Base-by-base conservation (phyloP, 35 echinoderm and acorn worm species). In the Strongylocentrotus purpuratus region DNA sequence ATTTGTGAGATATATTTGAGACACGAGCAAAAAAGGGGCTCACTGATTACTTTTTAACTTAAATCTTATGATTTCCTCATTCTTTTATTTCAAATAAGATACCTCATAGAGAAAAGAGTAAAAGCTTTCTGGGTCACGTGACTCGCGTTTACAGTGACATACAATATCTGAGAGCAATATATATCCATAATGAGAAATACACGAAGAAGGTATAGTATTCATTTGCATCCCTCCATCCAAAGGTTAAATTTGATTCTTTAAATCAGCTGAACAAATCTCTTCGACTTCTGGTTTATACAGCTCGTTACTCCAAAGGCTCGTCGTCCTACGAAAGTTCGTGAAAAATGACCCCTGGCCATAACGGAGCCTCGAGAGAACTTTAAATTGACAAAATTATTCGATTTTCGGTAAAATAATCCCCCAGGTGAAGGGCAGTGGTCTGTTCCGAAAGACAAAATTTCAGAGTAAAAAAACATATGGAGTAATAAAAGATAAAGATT, bases 161-260 rank as follows among this genome's bases (percentile, higher is more conserved):
- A 59, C 52, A 59, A 78, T 78, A 78, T 78, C 65, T 78, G 4
- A n/a, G 25, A 78, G 65, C 28, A 78, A 78, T 78, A 78, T 70
- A 70, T n/a, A 28, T 78, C 65, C 8, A 78, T 78, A n/a, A 78
- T 78, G 65, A 78, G 65, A 28, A 78, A 78, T 78, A 78, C 20
- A 78, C 7, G 65, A n/a, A 78, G 25, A 25, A 7, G 65, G 25
- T 78, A n/a, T 18, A 78, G 65, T 78, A 78, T 78, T 78, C 65
- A 78, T n/a, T 78, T n/a, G 65, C n/a, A 22, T 78, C 65, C 22
- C 65, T 78, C 65, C 7, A 78, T 78, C 28, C 20, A 78, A 78
- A 78, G 65, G 65, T 78, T 78, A 78, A 18, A 78, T 78, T 78
- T 78, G 65, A 78, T 78, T 78, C 20, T 78, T 78, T n/a, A 78